Evolutionary conservation across 64 coral and sea anemone genomes (phyloP).

Genomic region (Exaiptasia diaphana): DNA sequence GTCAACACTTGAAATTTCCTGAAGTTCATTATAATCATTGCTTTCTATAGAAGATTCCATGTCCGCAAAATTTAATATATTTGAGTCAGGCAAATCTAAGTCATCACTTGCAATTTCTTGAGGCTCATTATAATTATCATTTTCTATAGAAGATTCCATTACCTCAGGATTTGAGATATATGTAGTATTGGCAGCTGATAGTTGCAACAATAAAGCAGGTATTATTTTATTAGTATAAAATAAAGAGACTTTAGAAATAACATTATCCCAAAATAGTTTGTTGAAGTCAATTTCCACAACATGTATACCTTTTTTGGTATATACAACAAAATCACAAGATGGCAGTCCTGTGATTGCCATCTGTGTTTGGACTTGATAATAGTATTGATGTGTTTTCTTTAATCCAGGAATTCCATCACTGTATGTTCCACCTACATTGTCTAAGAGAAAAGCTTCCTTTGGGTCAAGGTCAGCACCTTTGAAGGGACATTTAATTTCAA

Average conservation of each 20-base stretch:
- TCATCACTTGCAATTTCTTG: not conserved
- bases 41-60: not conserved
- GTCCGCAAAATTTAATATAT: not conserved
- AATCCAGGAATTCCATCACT: conserved; percentile 19
- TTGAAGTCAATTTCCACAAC: conserved; percentile 40
- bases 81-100: not conserved
- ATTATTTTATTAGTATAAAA: conserved; percentile 46
- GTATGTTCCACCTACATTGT: conserved; percentile 32
- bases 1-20: not conserved
- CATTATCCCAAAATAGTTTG: conserved; percentile 43
- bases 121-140: not conserved
- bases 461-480: conserved; percentile 43
- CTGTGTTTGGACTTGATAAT: conserved; percentile 42
- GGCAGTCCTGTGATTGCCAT: conserved; percentile 24
- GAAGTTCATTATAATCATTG: not conserved
- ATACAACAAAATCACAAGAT: conserved; percentile 32
- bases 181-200: not conserved
- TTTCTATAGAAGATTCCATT: not conserved
- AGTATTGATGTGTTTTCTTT: conserved; percentile 10
- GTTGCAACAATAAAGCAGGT: conserved; percentile 7
- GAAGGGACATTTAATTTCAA: conserved; percentile 53
- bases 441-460: conserved; percentile 43
- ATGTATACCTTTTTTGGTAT: conserved; percentile 36
- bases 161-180: not conserved
- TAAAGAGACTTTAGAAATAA: conserved; percentile 17